phyloP scores from a whole-genome alignment of 2,113 vertebrate species.

The zebrafish (Danio rerio) region GRCz12tu NC_133188.1:54520001-54520500 shows the following conservation, averaged over 20 bases:
- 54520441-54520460: no score
- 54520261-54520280: conserved; percentile 55
- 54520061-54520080: background rate
- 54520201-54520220: conserved; percentile 61
- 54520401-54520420: no score
- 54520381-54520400: no score
- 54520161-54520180: conserved; percentile 64
- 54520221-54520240: conserved; percentile 60
- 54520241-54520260: conserved; percentile 63
- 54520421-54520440: no score
- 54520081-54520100: background rate
- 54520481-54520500: no score
- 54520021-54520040: background rate
- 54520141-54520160: conserved; percentile 62
- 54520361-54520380: background rate
- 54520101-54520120: background rate
- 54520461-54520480: no score
- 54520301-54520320: background rate
- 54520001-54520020: background rate
- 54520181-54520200: conserved; percentile 56
- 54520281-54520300: background rate
- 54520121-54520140: conserved; percentile 9
- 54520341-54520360: background rate
- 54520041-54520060: background rate
- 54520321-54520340: background rate